These are phyloP conservation scores for Drosophila biarmipes DNA, from an alignment of 1,140 invertebrate species.

Conservation along the genomic window DNA sequence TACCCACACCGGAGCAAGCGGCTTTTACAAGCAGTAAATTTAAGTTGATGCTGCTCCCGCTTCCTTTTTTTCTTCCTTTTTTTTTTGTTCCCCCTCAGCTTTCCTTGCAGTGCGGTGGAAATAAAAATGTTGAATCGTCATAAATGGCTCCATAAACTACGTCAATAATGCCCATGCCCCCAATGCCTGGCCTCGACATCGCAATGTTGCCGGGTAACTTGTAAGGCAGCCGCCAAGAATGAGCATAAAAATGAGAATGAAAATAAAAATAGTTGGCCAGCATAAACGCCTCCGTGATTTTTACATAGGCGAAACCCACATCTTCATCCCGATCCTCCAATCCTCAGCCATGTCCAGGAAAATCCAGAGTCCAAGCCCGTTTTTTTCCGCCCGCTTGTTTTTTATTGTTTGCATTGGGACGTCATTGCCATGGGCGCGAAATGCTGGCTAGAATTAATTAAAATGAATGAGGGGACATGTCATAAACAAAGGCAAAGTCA, in stretches of 20 bases:
- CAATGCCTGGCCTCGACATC: constrained; percentile 35
- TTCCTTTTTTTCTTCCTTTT: constrained; percentile 2
- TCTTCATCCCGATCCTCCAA: constrained; percentile 13
- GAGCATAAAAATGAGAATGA: constrained; percentile 67
- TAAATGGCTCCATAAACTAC: constrained; percentile 83
- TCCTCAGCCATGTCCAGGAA: constrained; percentile 5
- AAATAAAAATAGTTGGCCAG: constrained; percentile 80
- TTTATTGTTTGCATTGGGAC: constrained; percentile 78
- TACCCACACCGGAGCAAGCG: constrained; percentile 54
- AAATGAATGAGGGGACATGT: constrained; percentile 83
- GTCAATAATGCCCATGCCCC: constrained; percentile 62
- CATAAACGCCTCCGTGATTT: constrained; percentile 80
- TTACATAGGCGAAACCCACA: constrained; percentile 60
- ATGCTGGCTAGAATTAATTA: constrained; percentile 79
- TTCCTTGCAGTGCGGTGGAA: constrained; percentile 68
- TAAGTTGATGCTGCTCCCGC: constrained; percentile 55
- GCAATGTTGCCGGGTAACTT: constrained; percentile 60
- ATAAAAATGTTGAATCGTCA: constrained; percentile 83
- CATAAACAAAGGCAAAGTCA: constrained; percentile 78
- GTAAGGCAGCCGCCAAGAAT: constrained; percentile 59
- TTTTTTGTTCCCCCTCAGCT: constrained; percentile 1
- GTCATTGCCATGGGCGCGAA: constrained; percentile 78
- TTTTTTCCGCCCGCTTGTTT: constrained; percentile 42
- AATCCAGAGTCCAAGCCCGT: constrained; percentile 11
- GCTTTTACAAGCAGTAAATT: constrained; percentile 77